phyloP scores from a whole-genome alignment of 2,113 vertebrate genomes.

The Glareola pratincola region DNA sequence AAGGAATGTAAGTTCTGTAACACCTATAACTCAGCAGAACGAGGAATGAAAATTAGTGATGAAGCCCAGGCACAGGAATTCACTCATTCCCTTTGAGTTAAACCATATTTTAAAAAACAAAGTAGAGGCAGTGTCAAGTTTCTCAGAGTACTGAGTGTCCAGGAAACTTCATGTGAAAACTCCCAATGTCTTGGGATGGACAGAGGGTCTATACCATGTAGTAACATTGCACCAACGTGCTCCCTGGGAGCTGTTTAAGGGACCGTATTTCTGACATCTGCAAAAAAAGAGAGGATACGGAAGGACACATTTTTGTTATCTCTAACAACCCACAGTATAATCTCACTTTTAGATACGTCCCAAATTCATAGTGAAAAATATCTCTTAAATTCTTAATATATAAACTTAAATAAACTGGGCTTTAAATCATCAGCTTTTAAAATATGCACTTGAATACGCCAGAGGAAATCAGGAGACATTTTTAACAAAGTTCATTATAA shows the following conservation, averaged over 20 bases:
- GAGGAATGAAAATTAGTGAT: not conserved
- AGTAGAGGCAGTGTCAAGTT: not conserved
- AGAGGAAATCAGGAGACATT: slow-evolving; percentile 41
- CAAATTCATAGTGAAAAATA: not conserved
- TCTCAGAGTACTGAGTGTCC: not conserved
- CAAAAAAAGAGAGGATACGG: not conserved
- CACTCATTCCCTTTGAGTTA: not conserved
- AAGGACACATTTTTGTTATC: not conserved
- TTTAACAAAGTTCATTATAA: slow-evolving; percentile 52
- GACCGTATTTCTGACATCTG: not conserved
- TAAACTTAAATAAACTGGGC: not conserved
- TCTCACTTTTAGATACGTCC: not conserved
- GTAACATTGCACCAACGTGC: accelerated
- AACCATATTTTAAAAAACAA: not conserved
- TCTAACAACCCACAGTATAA: not conserved
- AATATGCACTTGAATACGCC: slow-evolving; percentile 14
- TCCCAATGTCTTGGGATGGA: not conserved
- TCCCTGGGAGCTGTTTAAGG: not conserved
- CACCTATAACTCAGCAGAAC: not conserved
- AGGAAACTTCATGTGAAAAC: not conserved
- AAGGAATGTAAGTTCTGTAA: not conserved
- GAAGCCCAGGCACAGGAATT: not conserved
- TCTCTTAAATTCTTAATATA: not conserved
- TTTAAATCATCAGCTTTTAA: slow-evolving; percentile 47
- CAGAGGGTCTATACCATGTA: not conserved